Conservation (phyloP, 2,113 vertebrate species). For the Gavialis gangeticus region DNA sequence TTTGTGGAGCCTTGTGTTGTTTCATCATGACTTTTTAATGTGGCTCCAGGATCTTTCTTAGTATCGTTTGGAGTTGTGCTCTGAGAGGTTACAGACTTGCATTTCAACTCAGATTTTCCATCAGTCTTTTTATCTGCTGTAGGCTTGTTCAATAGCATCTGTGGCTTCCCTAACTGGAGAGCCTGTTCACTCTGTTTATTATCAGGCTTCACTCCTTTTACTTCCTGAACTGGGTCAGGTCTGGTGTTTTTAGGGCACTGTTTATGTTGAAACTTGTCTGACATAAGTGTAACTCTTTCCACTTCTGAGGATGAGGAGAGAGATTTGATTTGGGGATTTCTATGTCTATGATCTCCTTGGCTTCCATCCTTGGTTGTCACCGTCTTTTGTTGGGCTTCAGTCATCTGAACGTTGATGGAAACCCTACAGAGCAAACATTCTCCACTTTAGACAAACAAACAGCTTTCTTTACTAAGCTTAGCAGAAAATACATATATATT, state of each 20-base stretch:
- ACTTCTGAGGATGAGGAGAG: neutral
- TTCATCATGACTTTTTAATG: constrained; percentile 19
- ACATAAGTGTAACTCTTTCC: constrained; percentile 1
- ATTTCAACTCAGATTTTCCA: constrained; percentile 25
- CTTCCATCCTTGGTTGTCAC: constrained; percentile 5
- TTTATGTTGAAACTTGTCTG: constrained; percentile 8
- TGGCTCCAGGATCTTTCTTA: neutral
- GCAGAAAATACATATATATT: neutral
- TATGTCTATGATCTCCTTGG: neutral
- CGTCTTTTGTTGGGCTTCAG: constrained; percentile 45
- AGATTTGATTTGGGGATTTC: neutral
- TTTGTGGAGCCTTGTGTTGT: neutral
- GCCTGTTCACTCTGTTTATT: constrained; percentile 18
- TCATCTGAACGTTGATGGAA: constrained; percentile 56
- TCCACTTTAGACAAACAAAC: neutral
- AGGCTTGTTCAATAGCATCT: neutral
- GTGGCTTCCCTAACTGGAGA: neutral
- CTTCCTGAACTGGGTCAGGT: constrained; percentile 13
- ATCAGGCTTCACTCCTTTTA: neutral
- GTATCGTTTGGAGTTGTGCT: neutral
- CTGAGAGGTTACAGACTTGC: neutral
- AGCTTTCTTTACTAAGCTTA: neutral
- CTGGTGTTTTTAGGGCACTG: neutral
- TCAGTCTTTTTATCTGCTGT: neutral
- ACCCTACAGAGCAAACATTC: constrained; percentile 65